Evolutionary conservation across 2,888 invertebrate genomes (phyloP), one percentile per base, ranked within the genome.

Genomic region (Drosophila formosana): DNA sequence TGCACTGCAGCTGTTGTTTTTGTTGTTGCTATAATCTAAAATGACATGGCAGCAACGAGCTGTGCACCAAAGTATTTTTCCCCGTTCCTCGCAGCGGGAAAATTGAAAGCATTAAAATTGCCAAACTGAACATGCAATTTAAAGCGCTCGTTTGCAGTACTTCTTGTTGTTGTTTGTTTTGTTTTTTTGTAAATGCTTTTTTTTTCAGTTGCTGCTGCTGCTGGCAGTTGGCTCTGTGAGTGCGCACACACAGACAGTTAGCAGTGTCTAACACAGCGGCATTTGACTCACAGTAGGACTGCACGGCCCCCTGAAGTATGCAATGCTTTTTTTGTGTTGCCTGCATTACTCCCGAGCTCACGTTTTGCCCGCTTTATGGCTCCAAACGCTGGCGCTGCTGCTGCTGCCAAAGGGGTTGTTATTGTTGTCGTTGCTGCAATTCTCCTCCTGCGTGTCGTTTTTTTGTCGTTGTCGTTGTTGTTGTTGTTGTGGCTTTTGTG

Each of bases 361-460:
- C 80, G 67, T 78, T 84, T 82, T 66, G 75, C 83, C 78, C 87
- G 80, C 78, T 83, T 88, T 88, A 82, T 82, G 87, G 57, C 78
- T 72, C 78, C 72, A 76, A 80, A 74, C 70, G 88, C 58, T 64
- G 32, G 45, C 49, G 43, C 11, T 45, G 30, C 34, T 49, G 50
- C 34, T 49, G 23, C 56, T 55, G 67, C 66, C 55, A 71, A 60
- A 62, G 71, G 68, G 71, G 37, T 60, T 68, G 63, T 51, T 63
- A 39, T 55, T 67, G 60, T 61, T 52, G 51, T 56, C 65, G 65
- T 43, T 45, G 47, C 26, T 37, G 55, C 60, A 39, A 47, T 47
- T 55, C 52, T 41, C 39, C 39, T 18, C 13, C 39, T 41, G 39
- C 39, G 50, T 49, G 30, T 26, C 58, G 65, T 52, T 57, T 66